Base-by-base conservation (phyloP, 92 coral and sea anemone genomes). In the Anthopleura xanthogrammica region DNA sequence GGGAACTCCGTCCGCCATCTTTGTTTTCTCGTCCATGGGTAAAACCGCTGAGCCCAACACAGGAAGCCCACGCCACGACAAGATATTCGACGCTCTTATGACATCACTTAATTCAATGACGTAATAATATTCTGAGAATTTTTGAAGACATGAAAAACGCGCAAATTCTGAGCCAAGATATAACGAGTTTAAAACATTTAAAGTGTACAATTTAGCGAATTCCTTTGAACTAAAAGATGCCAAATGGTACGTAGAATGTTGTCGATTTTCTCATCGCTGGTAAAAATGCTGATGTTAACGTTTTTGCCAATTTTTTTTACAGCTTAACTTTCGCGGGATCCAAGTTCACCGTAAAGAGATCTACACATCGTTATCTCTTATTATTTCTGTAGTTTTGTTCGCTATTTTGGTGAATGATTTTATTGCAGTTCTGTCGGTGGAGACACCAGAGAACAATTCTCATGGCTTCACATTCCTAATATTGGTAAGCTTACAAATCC, bases 401-500 rank as follows among this genome's bases (percentile, higher is more conserved):
- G 94, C 91, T 68, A 77, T 91, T 20, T 83, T 96, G 89, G 91
- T 92, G 80, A 96, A 94, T 89, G 99, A 96, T 85, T 92, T 90
- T 75, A 85, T 92, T 55, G 90, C 99, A 54, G 87, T 92, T 60
- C 68, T 94, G 12, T 80, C 85, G 72, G 88, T 89, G 60, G 99
- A 96, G 82, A 92, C 93, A 90, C 99, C 99, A 3, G 99, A 96
- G 89, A 88, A 92, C 41, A 91, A 95, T 79, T 94, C 99, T 4
- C 98, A 94, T 60, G 86, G 90, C 39, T 89, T 94, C 80, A 96
- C 99, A 12, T 87, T 94, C 60, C 79, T 94, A 22, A 57, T 96
- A 40, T 78, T 96, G 93, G 99, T 96, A 79, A 87, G 98, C 86
- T 8, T 23, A 2, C 42, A 19, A 62, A n/a, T 19, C 6, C 50